Evolutionary conservation across 2,888 invertebrate species (phyloP).

Genomic region (Deroplatys truncata): DNA sequence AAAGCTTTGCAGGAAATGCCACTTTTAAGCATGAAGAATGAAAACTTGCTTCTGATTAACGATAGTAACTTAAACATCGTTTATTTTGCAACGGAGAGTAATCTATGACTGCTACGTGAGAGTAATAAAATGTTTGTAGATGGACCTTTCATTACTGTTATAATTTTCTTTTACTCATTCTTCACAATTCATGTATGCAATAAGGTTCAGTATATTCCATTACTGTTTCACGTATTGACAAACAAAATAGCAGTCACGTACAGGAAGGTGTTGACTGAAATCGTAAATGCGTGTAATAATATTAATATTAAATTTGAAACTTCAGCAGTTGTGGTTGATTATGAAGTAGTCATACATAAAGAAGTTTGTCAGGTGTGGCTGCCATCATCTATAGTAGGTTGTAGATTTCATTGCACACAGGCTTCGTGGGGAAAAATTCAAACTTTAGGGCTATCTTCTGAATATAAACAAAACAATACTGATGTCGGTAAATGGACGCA

Average conservation of each 20-base stretch:
- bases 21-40: neutral
- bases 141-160: neutral
- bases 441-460: no score
- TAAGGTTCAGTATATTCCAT: neutral
- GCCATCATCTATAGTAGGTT: no score
- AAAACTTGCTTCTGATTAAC: neutral
- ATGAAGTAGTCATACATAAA: neutral
- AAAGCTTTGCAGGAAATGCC: neutral
- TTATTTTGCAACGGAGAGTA: neutral
- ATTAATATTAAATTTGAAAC: neutral
- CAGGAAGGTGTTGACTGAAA: no score
- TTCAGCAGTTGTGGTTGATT: neutral
- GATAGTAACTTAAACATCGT: no score
- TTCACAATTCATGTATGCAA: neutral
- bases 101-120: neutral
- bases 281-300: neutral
- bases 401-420: no score
- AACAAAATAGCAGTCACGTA: neutral
- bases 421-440: no score
- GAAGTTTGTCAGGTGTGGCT: no score
- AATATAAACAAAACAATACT: no score
- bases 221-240: neutral
- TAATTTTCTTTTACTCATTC: neutral
- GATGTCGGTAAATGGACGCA: no score
- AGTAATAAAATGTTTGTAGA: neutral